phyloP scores from a whole-genome alignment of 2,888 invertebrate genomes.

The Gymnocheta viridis region DNA sequence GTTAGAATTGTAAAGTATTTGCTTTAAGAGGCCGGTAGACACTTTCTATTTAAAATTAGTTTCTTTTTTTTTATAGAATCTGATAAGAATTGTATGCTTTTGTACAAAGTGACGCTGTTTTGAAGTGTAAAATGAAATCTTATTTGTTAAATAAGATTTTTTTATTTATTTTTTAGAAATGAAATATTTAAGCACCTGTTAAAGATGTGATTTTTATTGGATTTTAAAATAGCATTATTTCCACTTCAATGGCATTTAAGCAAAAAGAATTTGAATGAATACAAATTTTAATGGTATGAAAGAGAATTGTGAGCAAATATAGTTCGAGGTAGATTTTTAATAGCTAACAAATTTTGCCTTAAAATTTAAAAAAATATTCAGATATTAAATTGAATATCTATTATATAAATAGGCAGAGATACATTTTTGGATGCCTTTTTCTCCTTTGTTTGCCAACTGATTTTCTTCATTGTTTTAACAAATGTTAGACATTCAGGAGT shows the following conservation, averaged over 20 bases:
- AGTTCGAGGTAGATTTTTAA: neutral
- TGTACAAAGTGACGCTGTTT: neutral
- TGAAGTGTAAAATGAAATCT: slow-evolving; percentile 12
- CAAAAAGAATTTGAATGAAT: neutral
- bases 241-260: neutral
- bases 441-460: no score
- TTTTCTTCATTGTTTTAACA: no score
- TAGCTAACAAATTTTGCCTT: neutral
- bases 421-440: no score
- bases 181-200: slow-evolving; percentile 29
- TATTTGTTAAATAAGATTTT: slow-evolving; percentile 13
- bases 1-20: slow-evolving; percentile 18
- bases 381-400: no score
- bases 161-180: neutral
- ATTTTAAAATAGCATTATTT: slow-evolving; percentile 24
- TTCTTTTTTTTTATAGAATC: slow-evolving; percentile 27
- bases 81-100: slow-evolving; percentile 29
- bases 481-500: no score
- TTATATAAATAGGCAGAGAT: no score
- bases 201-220: slow-evolving; percentile 3
- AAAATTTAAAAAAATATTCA: no score
- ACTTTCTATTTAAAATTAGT: neutral
- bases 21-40: slow-evolving; percentile 34
- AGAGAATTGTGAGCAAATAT: no score
- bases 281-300: neutral